Evolutionary conservation across 2,113 vertebrate species (phyloP), one percentile per base, ranked within the genome.

Genomic region (Thalassarche chlororhynchos): DNA sequence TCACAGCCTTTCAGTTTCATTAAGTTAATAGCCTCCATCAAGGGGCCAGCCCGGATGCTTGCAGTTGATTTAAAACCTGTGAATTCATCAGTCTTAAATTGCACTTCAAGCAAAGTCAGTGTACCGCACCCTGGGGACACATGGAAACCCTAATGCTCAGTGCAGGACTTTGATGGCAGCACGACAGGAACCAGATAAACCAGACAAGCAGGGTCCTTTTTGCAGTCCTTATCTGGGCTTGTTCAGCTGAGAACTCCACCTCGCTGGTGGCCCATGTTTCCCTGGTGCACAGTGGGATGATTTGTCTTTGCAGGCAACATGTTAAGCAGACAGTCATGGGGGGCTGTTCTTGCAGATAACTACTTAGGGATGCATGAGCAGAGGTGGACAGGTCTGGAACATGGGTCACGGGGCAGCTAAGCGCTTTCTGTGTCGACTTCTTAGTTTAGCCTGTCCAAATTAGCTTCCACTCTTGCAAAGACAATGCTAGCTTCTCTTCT

Each of bases 1-100:
- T 96, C 83, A 79, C 91, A 96, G 95, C 70, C 84, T 84, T 93
- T 96, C 93, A 87, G 90, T 95, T 96, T 96, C 96, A 97, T 97
- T 97, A 94, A 85, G 89, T 95, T 97, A 97, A 96, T 96, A 97
- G 96, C 89, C 84, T 88, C 61, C 64, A 93, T 88, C 87, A 96
- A 93, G 89, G 78, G 96, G 82, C 78, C 71, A 91, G 84, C 71
- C 69, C 6, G n/a, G 97, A 94, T 90, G 89, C 95, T 90, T 85
- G 84, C 68, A 75, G 89, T 90, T 96, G 96, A 97, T 97, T 97
- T 97, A 95, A 95, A 97, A 91, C 78, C 89, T 95, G 91, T 90
- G 89, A 97, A 97, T 90, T 96, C 94, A 96, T 96, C 91, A 96
- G 36, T 97, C 89, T 97, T 84, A 91, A 93, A 97, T 31, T 86